A percentile compares a stretch with the other conserved stretches of the same genome.
Evolutionary conservation across 1,140 invertebrate species (phyloP).

Genomic region (Danaus melanippus): DNA sequence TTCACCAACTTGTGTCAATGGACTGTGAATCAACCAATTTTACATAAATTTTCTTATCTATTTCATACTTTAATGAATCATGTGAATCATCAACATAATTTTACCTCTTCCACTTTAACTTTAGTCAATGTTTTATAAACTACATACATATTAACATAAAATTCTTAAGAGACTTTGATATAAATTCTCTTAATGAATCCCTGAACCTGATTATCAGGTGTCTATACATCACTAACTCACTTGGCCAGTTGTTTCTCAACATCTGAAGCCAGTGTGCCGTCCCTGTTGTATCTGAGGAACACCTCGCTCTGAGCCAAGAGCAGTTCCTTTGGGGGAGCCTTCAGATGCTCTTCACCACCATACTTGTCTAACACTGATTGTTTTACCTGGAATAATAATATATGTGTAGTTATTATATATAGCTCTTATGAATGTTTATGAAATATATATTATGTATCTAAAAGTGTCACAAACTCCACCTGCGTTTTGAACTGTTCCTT

Average conservation of each 20-base stretch:
- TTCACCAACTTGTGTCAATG: too few relatives aligned
- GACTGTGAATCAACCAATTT: too few relatives aligned
- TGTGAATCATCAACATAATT: too few relatives aligned
- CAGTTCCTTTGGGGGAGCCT: conserved; percentile 88
- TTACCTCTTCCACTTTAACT: too few relatives aligned
- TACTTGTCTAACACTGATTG: conserved; percentile 88
- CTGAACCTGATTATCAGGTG: too few relatives aligned
- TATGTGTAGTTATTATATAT: not conserved
- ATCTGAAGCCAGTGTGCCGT: conserved; percentile 89
- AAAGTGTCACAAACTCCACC: conserved; percentile 35
- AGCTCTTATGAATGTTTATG: not conserved
- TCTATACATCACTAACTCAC: conserved; percentile 60
- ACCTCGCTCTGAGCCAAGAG: conserved; percentile 95
- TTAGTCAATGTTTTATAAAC: too few relatives aligned
- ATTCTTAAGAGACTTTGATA: too few relatives aligned
- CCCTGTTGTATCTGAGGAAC: conserved; percentile 96
- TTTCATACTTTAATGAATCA: too few relatives aligned
- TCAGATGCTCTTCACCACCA: conserved; percentile 92
- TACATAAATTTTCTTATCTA: too few relatives aligned
- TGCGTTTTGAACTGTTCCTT: conserved; percentile 89
- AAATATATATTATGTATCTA: too few relatives aligned
- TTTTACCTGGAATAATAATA: conserved; percentile 70
- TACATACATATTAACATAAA: too few relatives aligned
- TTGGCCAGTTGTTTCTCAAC: conserved; percentile 88
- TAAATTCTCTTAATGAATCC: too few relatives aligned